Evolutionary conservation across 2,888 invertebrate species (phyloP), one percentile per base, ranked within the genome.

Genomic region (Caenorhabditis sp.): DNA sequence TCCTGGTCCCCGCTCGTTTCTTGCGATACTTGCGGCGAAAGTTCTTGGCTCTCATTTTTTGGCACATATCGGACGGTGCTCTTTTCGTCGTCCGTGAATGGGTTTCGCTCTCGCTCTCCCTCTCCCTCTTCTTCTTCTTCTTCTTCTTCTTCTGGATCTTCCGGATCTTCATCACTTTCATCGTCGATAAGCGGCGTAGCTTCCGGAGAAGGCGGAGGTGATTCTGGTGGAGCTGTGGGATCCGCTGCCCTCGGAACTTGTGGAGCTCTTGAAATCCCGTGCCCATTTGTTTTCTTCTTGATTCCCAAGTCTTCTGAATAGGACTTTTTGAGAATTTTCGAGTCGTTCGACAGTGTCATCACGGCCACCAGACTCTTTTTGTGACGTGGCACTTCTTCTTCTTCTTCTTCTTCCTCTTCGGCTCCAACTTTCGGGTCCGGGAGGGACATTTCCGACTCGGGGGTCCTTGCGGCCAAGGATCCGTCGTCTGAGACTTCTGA

Each of bases 51-150:
- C 26, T 8, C n/a, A 15, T 27, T 24, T 0, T 62, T 32, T 4
- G 71, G 55, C 17, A 62, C 37, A 24, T 66, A 58, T 7, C 30
- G 37, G 8, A 66, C 17, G 4, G 66, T 66, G 17, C 39, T 50
- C 46, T 66, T 56, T n/a, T 62, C 62, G 32, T 62, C 62, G 15
- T 50, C 61, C 0, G 30, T 32, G 32, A 50, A 50, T 8, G 50
- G 50, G 11, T 32, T 50, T 1, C 11, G 50, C 30, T 50, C 50
- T 20, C 15, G 15, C 17, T 17, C 17, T 24, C 4, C 45, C 11
- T 48, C 27, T 26, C 27, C n/a, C n/a, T 48, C 48, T 2, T 15
- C 17, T 43, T 20, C 43, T 20, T 24, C 46, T 26, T 27, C 27
- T 27, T 30, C 27, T 7, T 7, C 20, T 41, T 15, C 41, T 15